A percentile compares a stretch with the other conserved stretches of the same genome.
These are phyloP conservation scores for Phalacrocorax brasilianus DNA, from an alignment of 2,113 vertebrate genomes.

Conservation along the genomic window DNA sequence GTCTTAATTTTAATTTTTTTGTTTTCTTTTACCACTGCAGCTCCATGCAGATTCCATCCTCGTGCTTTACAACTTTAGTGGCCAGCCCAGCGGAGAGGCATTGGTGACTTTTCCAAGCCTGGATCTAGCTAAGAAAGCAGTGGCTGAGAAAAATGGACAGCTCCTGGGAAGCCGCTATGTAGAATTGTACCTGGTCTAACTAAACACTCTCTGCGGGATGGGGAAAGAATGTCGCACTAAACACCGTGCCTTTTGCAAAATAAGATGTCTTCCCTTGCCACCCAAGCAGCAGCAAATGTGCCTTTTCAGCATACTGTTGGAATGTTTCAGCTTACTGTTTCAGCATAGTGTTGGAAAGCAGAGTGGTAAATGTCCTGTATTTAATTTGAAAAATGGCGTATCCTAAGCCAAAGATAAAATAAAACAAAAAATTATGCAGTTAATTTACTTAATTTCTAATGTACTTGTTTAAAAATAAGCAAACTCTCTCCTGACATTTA, in stretches of 20 bases:
- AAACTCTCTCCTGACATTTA: not conserved
- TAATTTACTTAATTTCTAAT: constrained; percentile 7
- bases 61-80: constrained; percentile 86
- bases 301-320: not conserved
- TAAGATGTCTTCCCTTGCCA: constrained; percentile 34
- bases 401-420: constrained; percentile 16
- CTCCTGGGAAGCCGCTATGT: constrained; percentile 79
- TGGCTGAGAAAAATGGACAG: constrained; percentile 80
- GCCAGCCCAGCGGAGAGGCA: constrained; percentile 89
- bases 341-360: not conserved
- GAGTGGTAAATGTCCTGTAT: not conserved
- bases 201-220: not conserved
- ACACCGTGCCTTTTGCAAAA: constrained; percentile 28
- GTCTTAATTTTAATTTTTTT: not conserved
- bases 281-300: constrained; percentile 17
- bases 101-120: constrained; percentile 87
- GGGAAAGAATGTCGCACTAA: constrained; percentile 2
- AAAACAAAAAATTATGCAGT: not conserved
- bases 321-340: too few relatives aligned
- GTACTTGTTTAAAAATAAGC: not conserved
- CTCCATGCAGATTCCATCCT: constrained; percentile 86
- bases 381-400: not conserved
- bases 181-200: constrained; percentile 78
- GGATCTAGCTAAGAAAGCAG: constrained; percentile 81
- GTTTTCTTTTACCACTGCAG: constrained; percentile 63